Evolutionary conservation across 2,797 vertebrate genomes (phyloP).

Genomic region (Emys orbicularis): DNA sequence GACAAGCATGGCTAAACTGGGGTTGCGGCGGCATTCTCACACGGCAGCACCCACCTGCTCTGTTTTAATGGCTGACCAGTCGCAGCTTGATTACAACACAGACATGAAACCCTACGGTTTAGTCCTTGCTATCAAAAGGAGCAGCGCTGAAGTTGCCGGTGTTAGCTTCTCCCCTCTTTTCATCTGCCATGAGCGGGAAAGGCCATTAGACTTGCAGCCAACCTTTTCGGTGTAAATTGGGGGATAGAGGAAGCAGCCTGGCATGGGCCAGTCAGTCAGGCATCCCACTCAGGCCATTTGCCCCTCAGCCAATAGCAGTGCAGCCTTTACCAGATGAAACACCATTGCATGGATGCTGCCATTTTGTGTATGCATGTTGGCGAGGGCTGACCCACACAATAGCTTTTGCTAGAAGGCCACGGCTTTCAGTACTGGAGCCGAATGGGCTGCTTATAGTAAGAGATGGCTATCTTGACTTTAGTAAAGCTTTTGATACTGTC

Average conservation of each 20-base stretch:
- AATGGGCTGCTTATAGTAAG: background rate
- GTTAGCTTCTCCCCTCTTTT: background rate
- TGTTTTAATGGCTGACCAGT: background rate
- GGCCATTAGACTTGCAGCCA: rapidly evolving
- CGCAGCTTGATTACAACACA: rapidly evolving
- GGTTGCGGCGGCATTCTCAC: rapidly evolving
- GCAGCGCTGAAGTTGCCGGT: rapidly evolving
- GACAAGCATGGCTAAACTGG: background rate
- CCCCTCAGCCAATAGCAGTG: background rate
- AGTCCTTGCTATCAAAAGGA: background rate
- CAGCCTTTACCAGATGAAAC: background rate
- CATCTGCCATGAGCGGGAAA: rapidly evolving
- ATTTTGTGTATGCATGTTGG: background rate
- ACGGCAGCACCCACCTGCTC: background rate
- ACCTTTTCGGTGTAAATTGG: background rate
- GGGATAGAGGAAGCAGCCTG: background rate
- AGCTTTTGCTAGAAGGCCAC: background rate
- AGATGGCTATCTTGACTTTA: background rate
- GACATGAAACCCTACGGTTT: rapidly evolving
- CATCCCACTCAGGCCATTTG: background rate
- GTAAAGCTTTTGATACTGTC: too few relatives aligned
- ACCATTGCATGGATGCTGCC: background rate
- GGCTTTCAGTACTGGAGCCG: background rate
- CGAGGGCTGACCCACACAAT: background rate
- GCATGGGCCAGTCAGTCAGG: background rate